phyloP scores from a whole-genome alignment of 2,113 vertebrate species.

The Microcebus griseorufus region DNA sequence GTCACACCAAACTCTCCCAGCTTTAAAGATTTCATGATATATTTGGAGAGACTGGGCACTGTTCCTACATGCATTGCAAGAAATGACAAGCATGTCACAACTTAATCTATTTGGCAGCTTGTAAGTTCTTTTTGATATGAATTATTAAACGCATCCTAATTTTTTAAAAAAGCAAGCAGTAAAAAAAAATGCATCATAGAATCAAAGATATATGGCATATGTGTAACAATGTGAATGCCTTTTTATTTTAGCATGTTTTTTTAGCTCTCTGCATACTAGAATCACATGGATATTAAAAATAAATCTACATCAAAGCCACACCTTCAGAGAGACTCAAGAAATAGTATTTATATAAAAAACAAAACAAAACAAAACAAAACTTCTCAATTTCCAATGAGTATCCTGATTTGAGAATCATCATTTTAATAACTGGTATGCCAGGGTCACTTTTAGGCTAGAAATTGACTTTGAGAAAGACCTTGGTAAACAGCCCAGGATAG shows the following conservation, averaged over 20 bases:
- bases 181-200: conserved; percentile 13
- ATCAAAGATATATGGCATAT: not conserved
- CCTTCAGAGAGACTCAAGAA: not conserved
- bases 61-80: conserved; percentile 46
- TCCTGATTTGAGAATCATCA: not conserved
- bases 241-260: conserved; percentile 30
- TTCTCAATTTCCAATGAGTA: conserved; percentile 16
- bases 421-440: not conserved
- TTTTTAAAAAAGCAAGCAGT: conserved; percentile 38
- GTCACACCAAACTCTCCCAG: conserved; percentile 49
- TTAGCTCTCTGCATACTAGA: not conserved
- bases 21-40: conserved; percentile 59
- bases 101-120: conserved; percentile 60
- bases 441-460: not conserved
- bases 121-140: conserved; percentile 61
- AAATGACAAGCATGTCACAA: conserved; percentile 66
- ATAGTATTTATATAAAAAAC: conserved; percentile 3
- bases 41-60: conserved; percentile 54
- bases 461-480: not conserved
- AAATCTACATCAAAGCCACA: not conserved
- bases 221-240: not conserved
- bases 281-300: conserved; percentile 20
- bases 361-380: not conserved
- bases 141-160: conserved; percentile 57
- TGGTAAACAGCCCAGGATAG: not conserved